Evolutionary conservation across 2,888 invertebrate genomes (phyloP).

Genomic region (Ornithoptera priamus): DNA sequence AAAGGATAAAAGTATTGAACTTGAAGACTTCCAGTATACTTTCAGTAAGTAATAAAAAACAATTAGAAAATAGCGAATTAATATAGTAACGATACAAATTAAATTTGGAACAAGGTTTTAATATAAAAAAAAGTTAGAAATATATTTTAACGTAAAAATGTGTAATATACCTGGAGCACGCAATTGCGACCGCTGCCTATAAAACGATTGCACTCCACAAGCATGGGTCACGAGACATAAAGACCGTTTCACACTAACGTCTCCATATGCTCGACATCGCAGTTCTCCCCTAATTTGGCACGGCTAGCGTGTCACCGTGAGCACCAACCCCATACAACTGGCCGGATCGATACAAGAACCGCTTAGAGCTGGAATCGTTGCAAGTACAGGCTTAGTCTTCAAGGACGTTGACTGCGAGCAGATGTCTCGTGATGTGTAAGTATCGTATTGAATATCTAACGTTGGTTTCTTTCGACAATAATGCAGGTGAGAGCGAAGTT

Average conservation of each 20-base stretch:
- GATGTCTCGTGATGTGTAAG: constrained; percentile 29
- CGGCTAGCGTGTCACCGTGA: constrained; percentile 61
- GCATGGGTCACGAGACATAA: constrained; percentile 21
- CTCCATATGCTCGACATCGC: constrained; percentile 41
- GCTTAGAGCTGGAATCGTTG: constrained; percentile 37
- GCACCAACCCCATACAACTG: constrained; percentile 45
- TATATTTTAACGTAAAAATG: background rate
- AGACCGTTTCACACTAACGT: constrained; percentile 29
- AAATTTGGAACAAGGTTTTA: constrained; percentile 14
- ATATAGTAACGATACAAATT: background rate
- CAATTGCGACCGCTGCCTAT: constrained; percentile 10
- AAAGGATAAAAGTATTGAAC: background rate
- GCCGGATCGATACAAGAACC: constrained; percentile 42
- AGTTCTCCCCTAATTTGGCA: constrained; percentile 45
- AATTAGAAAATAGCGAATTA: background rate
- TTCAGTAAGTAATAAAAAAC: background rate
- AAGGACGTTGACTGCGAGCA: constrained; percentile 37
- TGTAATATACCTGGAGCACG: constrained; percentile 22
- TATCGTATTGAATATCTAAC: background rate
- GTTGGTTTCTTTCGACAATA: background rate
- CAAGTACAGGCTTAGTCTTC: constrained; percentile 39
- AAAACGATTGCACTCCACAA: constrained; percentile 2
- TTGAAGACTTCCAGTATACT: background rate
- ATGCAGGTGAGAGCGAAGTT: too few relatives aligned
- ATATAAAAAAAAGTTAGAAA: background rate